These are phyloP conservation scores for Benthosema pterotum DNA, from an alignment of 2,797 vertebrate species.

Conservation along the genomic window DNA sequence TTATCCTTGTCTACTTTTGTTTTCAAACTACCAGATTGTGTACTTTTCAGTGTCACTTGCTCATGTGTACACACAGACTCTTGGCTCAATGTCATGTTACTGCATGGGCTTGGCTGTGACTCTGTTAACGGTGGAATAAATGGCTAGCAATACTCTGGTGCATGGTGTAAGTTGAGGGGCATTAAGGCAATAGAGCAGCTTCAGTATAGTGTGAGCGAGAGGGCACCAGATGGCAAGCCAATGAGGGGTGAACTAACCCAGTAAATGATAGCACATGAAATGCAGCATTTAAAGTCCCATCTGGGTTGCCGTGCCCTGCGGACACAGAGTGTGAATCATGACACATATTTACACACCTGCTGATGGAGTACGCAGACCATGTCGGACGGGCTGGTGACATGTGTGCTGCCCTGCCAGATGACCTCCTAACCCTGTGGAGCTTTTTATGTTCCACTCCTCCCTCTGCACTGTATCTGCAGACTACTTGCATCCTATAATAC, in stretches of 20 bases:
- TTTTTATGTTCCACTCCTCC: slow-evolving; percentile 42
- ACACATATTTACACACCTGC: slow-evolving; percentile 80
- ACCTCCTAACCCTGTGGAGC: slow-evolving; percentile 67
- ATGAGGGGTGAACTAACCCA: slow-evolving; percentile 92
- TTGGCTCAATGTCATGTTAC: slow-evolving; percentile 11
- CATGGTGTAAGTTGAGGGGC: slow-evolving; percentile 46
- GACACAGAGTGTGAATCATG: slow-evolving; percentile 77
- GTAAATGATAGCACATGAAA: slow-evolving; percentile 88
- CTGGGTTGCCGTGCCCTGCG: slow-evolving; percentile 81
- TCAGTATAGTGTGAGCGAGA: slow-evolving; percentile 58
- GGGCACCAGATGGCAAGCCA: slow-evolving; percentile 92
- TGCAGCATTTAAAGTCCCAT: slow-evolving; percentile 87
- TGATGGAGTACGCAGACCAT: slow-evolving; percentile 73
- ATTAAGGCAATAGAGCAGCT: slow-evolving; percentile 26
- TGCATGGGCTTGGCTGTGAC: slow-evolving; percentile 13
- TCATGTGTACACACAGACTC: background rate
- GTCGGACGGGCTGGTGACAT: slow-evolving; percentile 76
- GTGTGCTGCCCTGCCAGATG: slow-evolving; percentile 55
- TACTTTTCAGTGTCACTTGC: background rate
- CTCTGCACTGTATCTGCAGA: background rate
- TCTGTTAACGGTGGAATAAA: slow-evolving; percentile 41
- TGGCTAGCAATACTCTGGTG: slow-evolving; percentile 46
- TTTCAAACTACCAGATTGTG: slow-evolving; percentile 19
- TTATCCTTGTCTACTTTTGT: slow-evolving; percentile 16
- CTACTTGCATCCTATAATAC: too few species aligned